phyloP scores from a whole-genome alignment of 2,797 vertebrate species.

The Sitta carolinensis region DNA sequence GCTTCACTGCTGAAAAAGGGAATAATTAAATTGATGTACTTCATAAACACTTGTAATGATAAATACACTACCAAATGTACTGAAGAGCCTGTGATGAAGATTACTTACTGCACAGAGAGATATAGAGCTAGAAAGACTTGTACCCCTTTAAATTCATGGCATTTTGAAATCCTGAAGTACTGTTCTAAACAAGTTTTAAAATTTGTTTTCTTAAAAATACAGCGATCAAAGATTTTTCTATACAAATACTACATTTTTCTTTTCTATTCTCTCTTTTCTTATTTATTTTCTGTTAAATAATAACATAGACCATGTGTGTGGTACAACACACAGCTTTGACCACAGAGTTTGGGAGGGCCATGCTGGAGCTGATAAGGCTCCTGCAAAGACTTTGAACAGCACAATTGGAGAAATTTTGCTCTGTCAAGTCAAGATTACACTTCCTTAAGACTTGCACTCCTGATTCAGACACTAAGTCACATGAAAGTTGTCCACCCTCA shows the following conservation, averaged over 20 bases:
- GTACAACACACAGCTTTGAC: background rate
- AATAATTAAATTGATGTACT: constrained; percentile 3
- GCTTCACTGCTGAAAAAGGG: background rate
- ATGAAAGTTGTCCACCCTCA: accelerated
- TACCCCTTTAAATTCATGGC: background rate
- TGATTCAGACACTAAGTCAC: background rate
- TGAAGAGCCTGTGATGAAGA: background rate
- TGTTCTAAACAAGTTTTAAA: background rate
- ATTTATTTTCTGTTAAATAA: background rate
- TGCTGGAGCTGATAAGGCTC: background rate
- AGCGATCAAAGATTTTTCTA: background rate
- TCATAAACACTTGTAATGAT: background rate
- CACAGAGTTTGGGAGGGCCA: background rate
- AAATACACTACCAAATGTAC: background rate
- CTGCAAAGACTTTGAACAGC: background rate
- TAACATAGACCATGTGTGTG: accelerated
- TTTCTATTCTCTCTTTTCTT: background rate
- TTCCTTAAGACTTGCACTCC: background rate
- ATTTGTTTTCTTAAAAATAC: background rate
- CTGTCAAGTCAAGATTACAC: background rate
- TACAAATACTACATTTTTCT: background rate
- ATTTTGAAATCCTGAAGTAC: background rate
- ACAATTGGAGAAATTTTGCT: background rate
- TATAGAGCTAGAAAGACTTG: background rate
- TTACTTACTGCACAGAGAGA: background rate